Base-by-base conservation (phyloP, 2,113 vertebrate species). In the Labrus mixtus region DNA sequence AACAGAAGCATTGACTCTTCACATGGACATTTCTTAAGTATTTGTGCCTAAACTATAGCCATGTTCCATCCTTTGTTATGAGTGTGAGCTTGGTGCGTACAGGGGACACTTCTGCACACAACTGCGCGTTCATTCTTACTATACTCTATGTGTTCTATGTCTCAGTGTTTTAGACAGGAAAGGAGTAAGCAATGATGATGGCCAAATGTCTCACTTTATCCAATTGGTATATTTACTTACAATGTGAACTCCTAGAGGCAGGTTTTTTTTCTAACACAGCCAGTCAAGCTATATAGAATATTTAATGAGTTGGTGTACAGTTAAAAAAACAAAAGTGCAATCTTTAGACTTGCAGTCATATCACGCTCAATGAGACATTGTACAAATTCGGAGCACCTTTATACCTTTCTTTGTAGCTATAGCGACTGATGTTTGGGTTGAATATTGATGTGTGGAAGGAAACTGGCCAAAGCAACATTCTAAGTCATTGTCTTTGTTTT, bases 11-110 rank as follows among this genome's bases (percentile, higher is more conserved):
- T 90, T 88, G 90, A 94, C 88, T 91, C 91, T 94, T 92, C 91
- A 93, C 92, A 91, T 90, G 93, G 86, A 94, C 93, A 83, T 92
- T 51, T 95, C 81, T 91, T 91, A 94, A 92, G 72, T 93, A 93
- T 96, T 94, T 95, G 96, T 98, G 96, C 96, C 97, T 97, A 94
- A 95, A 95, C 91, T 95, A 93, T 95, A 94, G 94, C 93, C 94
- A 95, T 94, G 92, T 92, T 91, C 87, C 90, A 91, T 88, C 82
- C 87, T 89, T 88, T 79, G 83, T 92, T 90, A 59, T 25, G 76
- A 83, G 86, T 68, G 79, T 75, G 81, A 83, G 88, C 82, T 84
- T 20, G 59, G 88, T 87, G 83, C 68, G 56, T 77, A 55, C 20
- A 43, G 43, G 48, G 60, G 36, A 1, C 78, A 83, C 79, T 80